Base-by-base conservation (phyloP, 2,113 vertebrate species). In the Tragulus kanchil region DNA sequence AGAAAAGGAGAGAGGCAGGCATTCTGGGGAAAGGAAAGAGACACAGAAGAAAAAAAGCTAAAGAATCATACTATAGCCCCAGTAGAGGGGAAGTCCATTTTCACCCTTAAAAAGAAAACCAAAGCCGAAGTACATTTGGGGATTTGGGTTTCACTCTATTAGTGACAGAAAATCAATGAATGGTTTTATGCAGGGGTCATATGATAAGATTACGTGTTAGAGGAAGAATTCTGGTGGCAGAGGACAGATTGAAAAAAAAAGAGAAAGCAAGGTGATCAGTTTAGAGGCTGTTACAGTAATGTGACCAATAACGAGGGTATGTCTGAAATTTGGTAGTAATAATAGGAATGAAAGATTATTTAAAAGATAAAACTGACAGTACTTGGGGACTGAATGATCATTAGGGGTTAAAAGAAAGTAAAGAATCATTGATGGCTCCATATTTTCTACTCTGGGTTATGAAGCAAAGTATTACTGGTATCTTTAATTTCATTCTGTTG, bases 181-280 rank as follows among this genome's bases (percentile, higher is more conserved):
- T 62, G 45, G 62, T 79, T 78, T 83, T 52, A 81, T 54, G 61
- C 16, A 79, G 16, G 28, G 83, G 94, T 93, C 77, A 83, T 13
- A 88, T 50, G 45, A 77, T 62, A 5, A 67, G 65, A 84, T 1
- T 90, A 89, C 73, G 93, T 85, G 95, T 64, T 59, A 58, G 56
- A 81, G n/a, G 64, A 96, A 94, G 75, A 92, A 90, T 77, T 96
- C 48, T 92, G 45, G 65, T 77, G 31, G 52, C 75, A 90, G 62
- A 56, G 19, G 36, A 89, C 42, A 79, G 36, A 82, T 1, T 71
- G 56, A 88, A 94, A 45, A 85, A 25, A 94, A 93, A 56, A 83
- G 52, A 89, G 58, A 69, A 78, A 82, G 83, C 28, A 56, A 91
- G 21, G n/a, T 62, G 31, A 94, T 87, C 64, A 56, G 54, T 81